Evolutionary conservation across 2,888 invertebrate genomes (phyloP).

Genomic region (Drosophila histrio): DNA sequence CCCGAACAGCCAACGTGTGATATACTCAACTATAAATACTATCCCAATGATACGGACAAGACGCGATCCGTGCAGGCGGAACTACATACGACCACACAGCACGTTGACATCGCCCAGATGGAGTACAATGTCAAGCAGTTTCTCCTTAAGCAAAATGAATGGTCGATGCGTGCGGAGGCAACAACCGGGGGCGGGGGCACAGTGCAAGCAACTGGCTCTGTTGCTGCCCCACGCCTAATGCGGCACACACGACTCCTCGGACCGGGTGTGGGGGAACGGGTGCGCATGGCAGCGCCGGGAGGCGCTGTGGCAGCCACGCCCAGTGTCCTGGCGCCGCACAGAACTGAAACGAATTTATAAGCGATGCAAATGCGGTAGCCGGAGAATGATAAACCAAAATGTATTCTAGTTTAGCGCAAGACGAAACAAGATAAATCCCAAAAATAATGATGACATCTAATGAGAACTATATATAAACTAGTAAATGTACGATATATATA

Average conservation of each 20-base stretch:
- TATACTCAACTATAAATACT: constrained; percentile 83
- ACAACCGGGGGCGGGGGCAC: constrained; percentile 10
- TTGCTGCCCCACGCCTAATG: constrained; percentile 32
- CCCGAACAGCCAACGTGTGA: constrained; percentile 82
- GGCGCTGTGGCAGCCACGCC: constrained; percentile 55
- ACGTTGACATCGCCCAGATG: constrained; percentile 89
- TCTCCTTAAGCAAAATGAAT: constrained; percentile 86
- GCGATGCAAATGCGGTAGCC: constrained; percentile 1
- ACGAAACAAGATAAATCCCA: not conserved
- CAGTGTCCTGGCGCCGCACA: constrained; percentile 76
- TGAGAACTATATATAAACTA: constrained; percentile 43
- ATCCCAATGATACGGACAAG: constrained; percentile 81
- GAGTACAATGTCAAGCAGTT: constrained; percentile 91
- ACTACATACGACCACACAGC: constrained; percentile 81
- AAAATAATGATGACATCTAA: constrained; percentile 10
- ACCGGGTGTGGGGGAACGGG: constrained; percentile 78
- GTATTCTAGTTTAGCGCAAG: constrained; percentile 67
- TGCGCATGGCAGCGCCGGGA: constrained; percentile 63
- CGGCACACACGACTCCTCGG: constrained; percentile 75
- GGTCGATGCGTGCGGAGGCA: constrained; percentile 82
- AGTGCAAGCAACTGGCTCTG: not conserved
- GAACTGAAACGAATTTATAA: constrained; percentile 85
- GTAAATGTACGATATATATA: constrained; percentile 44
- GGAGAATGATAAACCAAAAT: constrained; percentile 55
- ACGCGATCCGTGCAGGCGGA: constrained; percentile 80